Evolutionary conservation across 2,888 invertebrate species (phyloP), one percentile per base, ranked within the genome.

Genomic region (Unio pictorum): DNA sequence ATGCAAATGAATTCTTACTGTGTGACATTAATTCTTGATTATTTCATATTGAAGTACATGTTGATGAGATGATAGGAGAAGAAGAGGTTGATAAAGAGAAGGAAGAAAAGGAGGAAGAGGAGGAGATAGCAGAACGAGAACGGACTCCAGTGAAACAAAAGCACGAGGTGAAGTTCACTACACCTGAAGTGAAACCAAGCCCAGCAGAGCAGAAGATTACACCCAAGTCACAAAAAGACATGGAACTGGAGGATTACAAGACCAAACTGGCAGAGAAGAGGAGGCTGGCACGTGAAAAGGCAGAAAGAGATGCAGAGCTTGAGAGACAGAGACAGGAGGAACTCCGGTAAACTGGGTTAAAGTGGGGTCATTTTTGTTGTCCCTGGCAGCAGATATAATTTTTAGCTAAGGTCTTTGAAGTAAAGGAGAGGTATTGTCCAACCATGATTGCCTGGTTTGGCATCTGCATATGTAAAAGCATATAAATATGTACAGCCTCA

Each of bases 221-320:
- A 6, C 73, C 75, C 3, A 79, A 81, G 66, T 74, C 80, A 18
- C 75, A 80, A 61, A 79, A 81, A 59, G 79, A 82, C 66, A 75
- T 81, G 62, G 83, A 83, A 61, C 82, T 84, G 70, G 96, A 96
- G 89, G 94, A 97, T 89, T 97, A 97, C 15, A 97, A 97, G 91
- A 96, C 96, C 26, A 97, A 96, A 69, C 91, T 98, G 69, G 97
- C 97, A 0, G 97, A 97, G 91, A 92, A 96, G 74, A 92, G 97
- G 79, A 92, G 96, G 71, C 91, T 95, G 73, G 97, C 96, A 18
- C 91, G 97, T 26, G 97, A 97, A 91, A 96, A 97, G 90, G 95
- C 96, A 18, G 97, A 98, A 92, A 91, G 94, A 72, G 95, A 96
- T 90, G 96, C 96, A 3, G 96, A 97, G 89, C 91, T 94, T 65